Evolutionary conservation across 2,797 vertebrate genomes (phyloP).

Genomic region (Capromys pilorides): DNA sequence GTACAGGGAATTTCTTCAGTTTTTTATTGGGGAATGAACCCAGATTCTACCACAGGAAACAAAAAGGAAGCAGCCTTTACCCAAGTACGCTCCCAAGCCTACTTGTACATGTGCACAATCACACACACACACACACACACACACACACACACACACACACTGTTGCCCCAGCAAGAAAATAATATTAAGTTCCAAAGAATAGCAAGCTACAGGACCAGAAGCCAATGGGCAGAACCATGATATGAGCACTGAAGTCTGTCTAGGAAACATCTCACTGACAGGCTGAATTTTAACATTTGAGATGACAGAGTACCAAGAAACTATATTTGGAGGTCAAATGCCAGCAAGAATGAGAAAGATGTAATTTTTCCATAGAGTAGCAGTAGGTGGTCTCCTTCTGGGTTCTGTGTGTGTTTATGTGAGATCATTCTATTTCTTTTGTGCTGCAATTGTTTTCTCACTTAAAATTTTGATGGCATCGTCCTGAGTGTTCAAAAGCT

Average conservation of each 20-base stretch:
- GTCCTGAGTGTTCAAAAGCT: background rate
- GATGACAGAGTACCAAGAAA: background rate
- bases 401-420: conserved; percentile 37
- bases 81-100: background rate
- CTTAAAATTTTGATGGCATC: conserved; percentile 20
- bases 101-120: background rate
- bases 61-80: conserved; percentile 16
- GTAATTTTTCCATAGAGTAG: background rate
- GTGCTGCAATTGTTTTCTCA: background rate
- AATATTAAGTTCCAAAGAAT: conserved; percentile 25
- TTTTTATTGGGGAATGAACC: conserved; percentile 58
- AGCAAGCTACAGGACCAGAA: background rate
- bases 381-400: background rate
- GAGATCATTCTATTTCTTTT: conserved; percentile 37
- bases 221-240: conserved; percentile 19
- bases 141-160: background rate
- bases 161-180: background rate
- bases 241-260: background rate
- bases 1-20: background rate
- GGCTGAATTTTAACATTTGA: conserved; percentile 8
- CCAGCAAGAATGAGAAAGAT: background rate
- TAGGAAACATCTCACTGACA: background rate
- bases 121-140: background rate
- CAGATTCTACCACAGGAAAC: background rate
- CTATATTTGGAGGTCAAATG: background rate